A percentile compares a stretch with the other conserved stretches of the same genome.
These are phyloP conservation scores for Apomyelois bistriatella DNA, from an alignment of 2,888 invertebrate genomes.

Conservation along the genomic window DNA sequence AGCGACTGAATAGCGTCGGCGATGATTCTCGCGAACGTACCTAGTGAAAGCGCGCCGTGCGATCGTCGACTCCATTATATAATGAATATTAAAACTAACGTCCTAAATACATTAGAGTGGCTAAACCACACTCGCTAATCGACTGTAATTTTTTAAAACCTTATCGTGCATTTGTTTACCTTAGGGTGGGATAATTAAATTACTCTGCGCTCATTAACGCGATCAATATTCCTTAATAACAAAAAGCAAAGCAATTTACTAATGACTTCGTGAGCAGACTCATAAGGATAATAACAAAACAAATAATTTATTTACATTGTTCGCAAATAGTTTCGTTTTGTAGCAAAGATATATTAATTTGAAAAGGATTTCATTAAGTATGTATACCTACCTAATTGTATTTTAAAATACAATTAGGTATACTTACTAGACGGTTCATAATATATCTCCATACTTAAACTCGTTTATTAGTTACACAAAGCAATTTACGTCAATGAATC, in stretches of 20 bases:
- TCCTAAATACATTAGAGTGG: conserved; percentile 57
- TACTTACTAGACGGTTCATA: not conserved
- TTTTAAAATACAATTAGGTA: too few species aligned
- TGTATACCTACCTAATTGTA: not conserved
- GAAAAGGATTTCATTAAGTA: not conserved
- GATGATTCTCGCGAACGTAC: conserved; percentile 67
- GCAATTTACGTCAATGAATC: conserved; percentile 7
- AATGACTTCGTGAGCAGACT: not conserved
- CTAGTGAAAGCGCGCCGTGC: conserved; percentile 69
- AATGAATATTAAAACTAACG: conserved; percentile 74
- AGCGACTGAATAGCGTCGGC: conserved; percentile 65
- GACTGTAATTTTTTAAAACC: not conserved
- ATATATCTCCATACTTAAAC: not conserved
- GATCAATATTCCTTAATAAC: conserved; percentile 1
- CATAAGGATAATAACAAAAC: conserved; percentile 6
- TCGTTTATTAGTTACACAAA: not conserved
- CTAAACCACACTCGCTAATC: conserved; percentile 45
- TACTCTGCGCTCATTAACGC: not conserved
- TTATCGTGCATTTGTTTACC: not conserved
- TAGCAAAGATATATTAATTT: not conserved
- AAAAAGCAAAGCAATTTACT: conserved; percentile 2
- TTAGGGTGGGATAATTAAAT: not conserved
- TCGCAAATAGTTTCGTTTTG: not conserved
- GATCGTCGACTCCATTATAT: conserved; percentile 68
- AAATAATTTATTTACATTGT: conserved; percentile 6